Base-by-base conservation (phyloP, 2,888 invertebrate species). In the Agrochola macilenta region DNA sequence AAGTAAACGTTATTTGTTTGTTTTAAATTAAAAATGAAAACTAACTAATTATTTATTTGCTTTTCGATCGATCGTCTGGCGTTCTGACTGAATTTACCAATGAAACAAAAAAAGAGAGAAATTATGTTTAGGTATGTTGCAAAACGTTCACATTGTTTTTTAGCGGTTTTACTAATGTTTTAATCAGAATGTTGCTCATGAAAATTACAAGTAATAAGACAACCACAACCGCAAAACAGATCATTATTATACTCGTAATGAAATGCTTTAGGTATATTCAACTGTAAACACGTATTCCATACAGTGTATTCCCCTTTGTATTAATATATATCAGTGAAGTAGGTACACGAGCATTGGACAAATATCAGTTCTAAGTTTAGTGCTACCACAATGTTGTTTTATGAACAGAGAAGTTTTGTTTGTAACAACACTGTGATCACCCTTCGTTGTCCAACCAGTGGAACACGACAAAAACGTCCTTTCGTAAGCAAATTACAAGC, bases 381-480 rank as follows among this genome's bases (percentile, higher is more conserved):
- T 35, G 35, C 26, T 52, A 71, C 20, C 49, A n/a, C 17, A 65
- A 26, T 35, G 3, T 26, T 52, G 35, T 60, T 71, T 52, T 23
- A 61, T 39, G 35, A 54, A 30, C 23, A 66, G 39, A 65, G 60
- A 46, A 65, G 64, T 61, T 35, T 64, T 63, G 60, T 76, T 54
- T 46, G 14, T 1, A 69, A 54, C 61, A 46, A 58, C 26, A 39
- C 35, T 12, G 57, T 46, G 46, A 52, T 52, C n/a, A 39, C 23
- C 60, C 54, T 70, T 70, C 23, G 66, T 52, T 61, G 54, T 65
- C 65, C 60, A 66, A 30, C 60, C 49, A 52, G 4, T n/a, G n/a
- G 58, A 43, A 80, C 35, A 20, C 20, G 74, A 43, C 20, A 68
- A 86, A 85, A 86, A 72, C 69, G 52, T 43, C 57, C 30, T 30